Evolutionary conservation across 2,797 vertebrate genomes (phyloP), one percentile per base, ranked within the genome.

Genomic region (Monodelphis domestica): DNA sequence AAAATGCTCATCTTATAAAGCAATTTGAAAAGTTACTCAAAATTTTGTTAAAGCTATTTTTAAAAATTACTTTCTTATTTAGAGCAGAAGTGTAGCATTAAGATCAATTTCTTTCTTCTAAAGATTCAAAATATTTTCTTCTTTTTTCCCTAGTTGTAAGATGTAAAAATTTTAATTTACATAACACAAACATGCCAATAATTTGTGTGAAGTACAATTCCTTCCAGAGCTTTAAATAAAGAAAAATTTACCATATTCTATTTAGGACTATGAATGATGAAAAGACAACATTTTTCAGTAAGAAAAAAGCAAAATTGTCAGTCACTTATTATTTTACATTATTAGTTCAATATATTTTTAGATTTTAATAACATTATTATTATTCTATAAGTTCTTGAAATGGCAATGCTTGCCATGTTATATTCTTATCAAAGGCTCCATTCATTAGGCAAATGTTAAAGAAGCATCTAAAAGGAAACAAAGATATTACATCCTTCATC

Each of bases 281-380:
- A 57, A 95, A 90, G 2, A 28, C 38, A 89, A 26, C 63, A 94
- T 93, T 91, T 94, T 91, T 57, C 91, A 28, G 12, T 94, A 93
- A 94, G 87, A 28, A 30, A 54, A 96, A 90, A 89, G 52, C 90
- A 89, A 29, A 28, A 89, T 59, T 93, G 94, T 93, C 93, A 92
- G 55, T 56, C 38, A 54, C 89, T 94, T 89, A 53, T 56, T 2
- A 84, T 78, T 92, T 95, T 93, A 70, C 5, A 30, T 57, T 38
- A 7, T 63, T 91, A 92, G 17, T 29, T 12, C 14, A 59, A 59
- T 45, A 54, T 88, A 59, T 24, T 89, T 92, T 87, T 90, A 54
- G 21, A 92, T 12, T 93, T 95, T 90, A 87, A 94, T 56, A 53
- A 29, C 38, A 5, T 89, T 50, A 88, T 89, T 50, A 88, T 88